These are phyloP conservation scores for Scaptomyza hsui DNA, from an alignment of 1,140 invertebrate species.

Conservation along the genomic window DNA sequence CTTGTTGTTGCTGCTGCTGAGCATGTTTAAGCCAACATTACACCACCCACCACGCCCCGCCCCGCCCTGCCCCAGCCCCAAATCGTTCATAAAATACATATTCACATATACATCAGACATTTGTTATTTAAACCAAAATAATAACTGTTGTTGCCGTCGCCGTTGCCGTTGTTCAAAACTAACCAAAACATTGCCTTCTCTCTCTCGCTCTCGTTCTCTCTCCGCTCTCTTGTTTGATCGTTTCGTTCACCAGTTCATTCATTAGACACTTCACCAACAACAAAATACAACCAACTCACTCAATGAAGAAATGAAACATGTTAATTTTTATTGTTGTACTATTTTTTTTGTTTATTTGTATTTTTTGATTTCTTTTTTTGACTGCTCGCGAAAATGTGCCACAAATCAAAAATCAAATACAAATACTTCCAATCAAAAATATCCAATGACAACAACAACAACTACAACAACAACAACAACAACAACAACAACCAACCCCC, in stretches of 20 bases:
- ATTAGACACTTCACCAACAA: slow-evolving; percentile 20
- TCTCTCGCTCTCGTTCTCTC: slow-evolving; percentile 11
- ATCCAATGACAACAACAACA: slow-evolving; percentile 55
- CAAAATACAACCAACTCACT: too few species aligned
- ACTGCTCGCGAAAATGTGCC: slow-evolving; percentile 59
- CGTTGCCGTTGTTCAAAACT: slow-evolving; percentile 30
- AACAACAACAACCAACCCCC: slow-evolving; percentile 55
- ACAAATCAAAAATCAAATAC: slow-evolving; percentile 36
- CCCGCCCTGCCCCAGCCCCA: background rate
- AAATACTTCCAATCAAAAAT: slow-evolving; percentile 45
- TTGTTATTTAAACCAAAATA: slow-evolving; percentile 23
- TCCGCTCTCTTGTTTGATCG: too few species aligned
- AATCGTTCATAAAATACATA: background rate
- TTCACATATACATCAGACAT: background rate
- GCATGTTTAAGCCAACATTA: too few species aligned
- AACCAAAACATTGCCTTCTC: slow-evolving; percentile 22
- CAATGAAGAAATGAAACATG: slow-evolving; percentile 37
- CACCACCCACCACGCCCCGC: background rate
- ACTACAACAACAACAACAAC: slow-evolving; percentile 62
- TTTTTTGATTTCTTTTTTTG: slow-evolving; percentile 69
- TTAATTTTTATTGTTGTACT: slow-evolving; percentile 79
- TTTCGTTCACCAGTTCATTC: slow-evolving; percentile 8
- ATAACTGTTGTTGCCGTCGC: slow-evolving; percentile 26
- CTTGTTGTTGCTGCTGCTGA: slow-evolving; percentile 10
- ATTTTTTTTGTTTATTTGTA: slow-evolving; percentile 33